Percentiles rank a stretch among this genome's conserved stretches.
Evolutionary conservation across 2,113 vertebrate genomes (phyloP).

Genomic region (Menura novaehollandiae): DNA sequence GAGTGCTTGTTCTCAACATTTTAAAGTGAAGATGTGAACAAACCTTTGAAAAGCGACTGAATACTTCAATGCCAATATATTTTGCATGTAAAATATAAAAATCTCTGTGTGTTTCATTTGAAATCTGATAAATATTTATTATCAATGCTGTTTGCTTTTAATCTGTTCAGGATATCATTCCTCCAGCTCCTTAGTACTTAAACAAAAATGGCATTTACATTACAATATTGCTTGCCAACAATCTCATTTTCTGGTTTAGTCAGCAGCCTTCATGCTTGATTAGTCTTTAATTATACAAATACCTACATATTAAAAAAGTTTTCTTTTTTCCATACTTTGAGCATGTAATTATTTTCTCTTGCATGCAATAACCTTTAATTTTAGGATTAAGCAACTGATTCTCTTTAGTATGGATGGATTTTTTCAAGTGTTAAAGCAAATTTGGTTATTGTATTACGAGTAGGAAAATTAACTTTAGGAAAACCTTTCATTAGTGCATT

Average conservation of each 20-base stretch:
- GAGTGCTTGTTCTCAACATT: conserved; percentile 36
- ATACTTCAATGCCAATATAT: conserved; percentile 67
- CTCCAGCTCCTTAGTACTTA: conserved; percentile 78
- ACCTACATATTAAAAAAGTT: conserved; percentile 84
- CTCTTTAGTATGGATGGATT: conserved; percentile 77
- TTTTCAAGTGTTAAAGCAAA: conserved; percentile 82
- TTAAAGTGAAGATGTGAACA: conserved; percentile 65
- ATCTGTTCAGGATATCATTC: conserved; percentile 79
- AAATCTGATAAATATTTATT: conserved; percentile 85
- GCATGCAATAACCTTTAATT: conserved; percentile 84
- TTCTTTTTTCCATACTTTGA: conserved; percentile 80
- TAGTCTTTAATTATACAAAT: conserved; percentile 87
- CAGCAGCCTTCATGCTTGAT: conserved; percentile 96
- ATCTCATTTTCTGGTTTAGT: conserved; percentile 99
- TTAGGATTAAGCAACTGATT: conserved; percentile 85
- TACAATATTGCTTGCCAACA: conserved; percentile 94
- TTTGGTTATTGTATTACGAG: conserved; percentile 77
- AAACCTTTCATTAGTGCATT: conserved; percentile 72
- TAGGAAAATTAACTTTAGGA: conserved; percentile 76
- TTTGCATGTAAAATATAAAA: conserved; percentile 74
- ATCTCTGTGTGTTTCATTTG: conserved; percentile 68
- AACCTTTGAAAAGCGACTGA: conserved; percentile 66
- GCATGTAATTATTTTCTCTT: conserved; percentile 85
- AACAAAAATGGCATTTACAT: conserved; percentile 86
- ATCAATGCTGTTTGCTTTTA: conserved; percentile 82